Base-by-base conservation (phyloP, 30 jellyfish, hydroid and myxozoan genomes). In the Phacellophora camtschatica region DNA sequence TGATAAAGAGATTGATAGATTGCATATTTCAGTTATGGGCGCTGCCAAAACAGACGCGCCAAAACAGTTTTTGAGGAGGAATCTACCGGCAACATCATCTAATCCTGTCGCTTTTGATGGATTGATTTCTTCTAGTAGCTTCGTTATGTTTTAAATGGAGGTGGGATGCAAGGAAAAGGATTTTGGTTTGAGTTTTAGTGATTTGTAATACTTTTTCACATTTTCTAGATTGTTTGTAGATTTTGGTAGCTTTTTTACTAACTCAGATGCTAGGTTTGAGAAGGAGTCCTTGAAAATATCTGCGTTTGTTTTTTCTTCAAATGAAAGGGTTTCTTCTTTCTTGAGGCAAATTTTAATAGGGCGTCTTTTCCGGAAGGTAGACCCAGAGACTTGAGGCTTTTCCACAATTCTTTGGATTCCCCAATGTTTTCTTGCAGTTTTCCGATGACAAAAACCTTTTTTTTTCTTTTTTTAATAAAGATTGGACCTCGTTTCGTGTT, bases 401-500 rank as follows among this genome's bases (percentile, higher is more conserved):
- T 58, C 73, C 73, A 58, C 5, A 58, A 43, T 58, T 58, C 73
- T 58, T 58, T 58, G 20, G 73, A 43, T 27, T 58, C 18, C 4
- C 73, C 73, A 18, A 58, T 58, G 18, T 58, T 58, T 16, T 27
- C 39, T 8, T 27, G 20, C 8, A 58, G 43, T 58, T 58, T 19
- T 3, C 31, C 45, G 5, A 18, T 18, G 8, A 58, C 45, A 31
- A 8, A 58, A 58, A 5, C 5, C 27, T 18, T 51, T 39, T 39
- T 13, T 39, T 58, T 58, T 58, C 27, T 5, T 25, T 18, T 28
- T 58, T 58, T 22, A 58, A n/a, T 27, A 58, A 18, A 27, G 43
- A 10, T 18, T 13, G 43, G 5, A 58, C 73, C 15, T 28, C 9
- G 31, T 58, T 58, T 13, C 73, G 73, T 13, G 39, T 43, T 22